Base-by-base conservation (phyloP, 2,797 vertebrate genomes). In the Rhinella marina region DNA sequence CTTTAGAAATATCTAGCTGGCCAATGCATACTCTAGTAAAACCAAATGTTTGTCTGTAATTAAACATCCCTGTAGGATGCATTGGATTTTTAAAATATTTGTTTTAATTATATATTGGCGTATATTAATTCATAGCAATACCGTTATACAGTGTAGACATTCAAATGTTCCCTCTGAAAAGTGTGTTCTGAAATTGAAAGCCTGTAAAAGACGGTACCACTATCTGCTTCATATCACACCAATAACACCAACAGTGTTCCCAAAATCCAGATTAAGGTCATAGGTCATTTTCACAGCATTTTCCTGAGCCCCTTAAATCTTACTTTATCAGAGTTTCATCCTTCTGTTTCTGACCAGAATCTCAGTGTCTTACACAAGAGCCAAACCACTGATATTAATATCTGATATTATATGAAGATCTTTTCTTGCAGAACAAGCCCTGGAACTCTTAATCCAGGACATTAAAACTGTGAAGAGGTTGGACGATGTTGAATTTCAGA, bases 371-470 rank as follows among this genome's bases (percentile, higher is more conserved):
- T 48, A 84, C 66, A 57, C 68, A 6, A 62, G 29, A 61, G 54
- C 82, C 82, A 84, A 84, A 16, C 56, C 23, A 73, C 70, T 57
- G 27, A 84, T 59, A 84, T 57, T 84, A 84, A 73, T 73, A 84
- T 59, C 68, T 84, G 68, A 73, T 25, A 62, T 75, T 48, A n/a
- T 48, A 61, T 25, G 32, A 56, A 75, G 82, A 75, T 76, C 82
- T 48, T 17, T 84, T 70, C 29, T 56, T 14, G 54, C 5, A 8
- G 27, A 48, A 61, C 56, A 16, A 50, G 19, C 19, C 5, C 70
- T 61, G 29, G 82, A 73, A 75, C 56, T 84, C 82, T 59, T 75
- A 84, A 73, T 84, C 27, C 29, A 25, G 29, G 72, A 21, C 32
- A 84, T 84, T 76, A 61, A 59, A 48, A 21, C 12, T 27, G 68